Evolutionary conservation across 2,888 invertebrate species (phyloP).

Genomic region (Agriotes lineatus): DNA sequence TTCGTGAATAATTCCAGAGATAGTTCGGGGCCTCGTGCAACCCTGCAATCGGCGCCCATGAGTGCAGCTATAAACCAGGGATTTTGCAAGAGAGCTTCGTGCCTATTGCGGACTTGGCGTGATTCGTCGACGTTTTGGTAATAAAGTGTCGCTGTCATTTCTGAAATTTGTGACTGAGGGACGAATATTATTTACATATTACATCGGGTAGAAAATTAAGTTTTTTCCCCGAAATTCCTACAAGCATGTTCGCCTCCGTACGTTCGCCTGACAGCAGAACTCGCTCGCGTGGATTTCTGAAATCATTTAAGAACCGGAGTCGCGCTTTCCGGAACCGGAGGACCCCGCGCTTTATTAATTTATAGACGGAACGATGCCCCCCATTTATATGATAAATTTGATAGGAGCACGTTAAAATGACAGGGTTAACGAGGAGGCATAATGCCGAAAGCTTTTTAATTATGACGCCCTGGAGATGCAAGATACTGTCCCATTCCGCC

Average conservation of each 20-base stretch:
- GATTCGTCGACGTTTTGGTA: slow-evolving; percentile 38
- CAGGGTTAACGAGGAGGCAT: slow-evolving; percentile 28
- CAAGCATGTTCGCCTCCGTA: slow-evolving; percentile 14
- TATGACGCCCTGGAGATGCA: slow-evolving; percentile 36
- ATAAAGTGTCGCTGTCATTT: slow-evolving; percentile 41
- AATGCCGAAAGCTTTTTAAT: slow-evolving; percentile 37
- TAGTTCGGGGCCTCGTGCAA: too few species aligned
- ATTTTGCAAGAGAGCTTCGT: slow-evolving; percentile 23
- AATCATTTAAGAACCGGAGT: slow-evolving; percentile 1
- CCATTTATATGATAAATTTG: slow-evolving; percentile 31
- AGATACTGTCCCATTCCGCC: slow-evolving; percentile 24
- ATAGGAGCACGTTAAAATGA: slow-evolving; percentile 25
- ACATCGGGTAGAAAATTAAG: slow-evolving; percentile 33
- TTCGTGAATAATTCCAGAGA: too few species aligned
- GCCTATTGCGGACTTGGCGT: slow-evolving; percentile 37
- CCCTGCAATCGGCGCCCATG: too few species aligned
- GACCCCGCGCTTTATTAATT: slow-evolving; percentile 6
- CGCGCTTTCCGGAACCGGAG: slow-evolving; percentile 1
- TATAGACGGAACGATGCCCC: slow-evolving; percentile 1
- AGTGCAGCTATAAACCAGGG: slow-evolving; percentile 8
- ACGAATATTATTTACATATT: slow-evolving; percentile 40
- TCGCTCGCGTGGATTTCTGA: slow-evolving; percentile 14
- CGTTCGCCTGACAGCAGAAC: slow-evolving; percentile 19
- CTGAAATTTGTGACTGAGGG: slow-evolving; percentile 40
- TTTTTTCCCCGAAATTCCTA: slow-evolving; percentile 24